These are phyloP conservation scores for Cryptocheilus praepositus DNA, from an alignment of 2,888 invertebrate genomes.

Conservation along the genomic window DNA sequence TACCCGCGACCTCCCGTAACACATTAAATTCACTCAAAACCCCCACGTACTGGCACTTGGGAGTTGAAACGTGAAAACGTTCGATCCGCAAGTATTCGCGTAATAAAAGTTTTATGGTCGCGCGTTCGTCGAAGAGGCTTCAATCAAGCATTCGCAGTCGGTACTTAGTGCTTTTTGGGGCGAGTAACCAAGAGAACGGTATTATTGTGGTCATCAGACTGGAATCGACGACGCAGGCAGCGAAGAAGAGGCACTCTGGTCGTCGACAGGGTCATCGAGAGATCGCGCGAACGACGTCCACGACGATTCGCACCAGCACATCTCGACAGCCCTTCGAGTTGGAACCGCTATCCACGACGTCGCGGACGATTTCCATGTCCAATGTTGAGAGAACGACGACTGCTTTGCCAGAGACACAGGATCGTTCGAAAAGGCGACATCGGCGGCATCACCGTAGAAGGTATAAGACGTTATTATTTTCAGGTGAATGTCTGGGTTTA, in stretches of 20 bases:
- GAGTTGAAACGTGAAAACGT: too few species aligned
- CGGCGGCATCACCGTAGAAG: constrained; percentile 66
- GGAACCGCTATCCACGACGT: too few species aligned
- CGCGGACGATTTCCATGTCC: constrained; percentile 1
- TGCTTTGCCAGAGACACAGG: constrained; percentile 34
- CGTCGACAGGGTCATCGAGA: constrained; percentile 41
- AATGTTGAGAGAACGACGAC: constrained; percentile 33
- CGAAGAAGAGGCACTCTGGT: constrained; percentile 52
- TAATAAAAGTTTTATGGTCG: too few species aligned
- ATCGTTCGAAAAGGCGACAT: constrained; percentile 53
- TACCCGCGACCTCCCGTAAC: too few species aligned
- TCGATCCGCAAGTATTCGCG: too few species aligned
- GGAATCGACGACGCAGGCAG: constrained; percentile 44
- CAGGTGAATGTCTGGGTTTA: neutral
- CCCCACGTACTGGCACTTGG: too few species aligned
- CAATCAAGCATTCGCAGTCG: too few species aligned
- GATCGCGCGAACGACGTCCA: constrained; percentile 22
- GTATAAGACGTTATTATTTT: constrained; percentile 28
- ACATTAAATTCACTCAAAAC: too few species aligned
- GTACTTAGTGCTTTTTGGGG: too few species aligned
- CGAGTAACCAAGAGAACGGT: too few species aligned
- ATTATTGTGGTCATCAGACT: constrained; percentile 33
- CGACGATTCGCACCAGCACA: constrained; percentile 36
- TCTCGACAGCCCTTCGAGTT: too few species aligned
- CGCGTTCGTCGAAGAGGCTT: too few species aligned